Evolutionary conservation across 1,140 invertebrate species (phyloP), one percentile per base, ranked within the genome.

Genomic region (Streblospio benedicti): DNA sequence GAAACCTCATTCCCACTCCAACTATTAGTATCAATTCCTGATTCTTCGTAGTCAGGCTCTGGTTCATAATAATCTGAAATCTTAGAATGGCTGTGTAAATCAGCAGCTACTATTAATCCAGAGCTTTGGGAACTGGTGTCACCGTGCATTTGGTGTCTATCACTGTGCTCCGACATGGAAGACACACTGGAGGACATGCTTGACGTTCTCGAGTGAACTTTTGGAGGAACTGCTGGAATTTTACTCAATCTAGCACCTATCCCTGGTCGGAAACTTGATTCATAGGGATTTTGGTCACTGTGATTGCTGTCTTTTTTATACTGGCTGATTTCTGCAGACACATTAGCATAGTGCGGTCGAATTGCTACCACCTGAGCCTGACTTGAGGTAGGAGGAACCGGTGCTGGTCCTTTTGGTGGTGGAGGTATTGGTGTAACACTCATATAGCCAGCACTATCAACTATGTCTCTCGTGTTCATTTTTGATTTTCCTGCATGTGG

Each of bases 191-290:
- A 18, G 51, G 4, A 18, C 14, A 9, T 28, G 18, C 4, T 33
- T 12, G 16, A 16, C 28, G 20, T 27, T 28, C 14, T 55, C 25
- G 9, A 5, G 9, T n/a, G 6, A 31, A 14, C 35, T 25, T 35
- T 12, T 16, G 43, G 12, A 14, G 43, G 4, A 27, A 18, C 31
- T 27, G 49, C 12, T 41, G 71, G 71, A 25, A 67, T 65, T 23
- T 70, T 63, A 2, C 53, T 66, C 44, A 73, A 49, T 60, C 66
- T 66, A 16, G 71, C 72, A 52, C 65, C 66, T 47, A 61, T 68
- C 6, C 71, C 70, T 35, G 74, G 74, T 61, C 72, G 47, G 61
- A 76, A 76, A 65, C 74, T 76, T 4, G 74, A 76, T 55, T 74
- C 71, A 63, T 69, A 72, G 3, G 65, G 60, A 18, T 38, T 56